Conservation (phyloP, 2,797 vertebrate genomes). For the Enteromius radiatus region DNA sequence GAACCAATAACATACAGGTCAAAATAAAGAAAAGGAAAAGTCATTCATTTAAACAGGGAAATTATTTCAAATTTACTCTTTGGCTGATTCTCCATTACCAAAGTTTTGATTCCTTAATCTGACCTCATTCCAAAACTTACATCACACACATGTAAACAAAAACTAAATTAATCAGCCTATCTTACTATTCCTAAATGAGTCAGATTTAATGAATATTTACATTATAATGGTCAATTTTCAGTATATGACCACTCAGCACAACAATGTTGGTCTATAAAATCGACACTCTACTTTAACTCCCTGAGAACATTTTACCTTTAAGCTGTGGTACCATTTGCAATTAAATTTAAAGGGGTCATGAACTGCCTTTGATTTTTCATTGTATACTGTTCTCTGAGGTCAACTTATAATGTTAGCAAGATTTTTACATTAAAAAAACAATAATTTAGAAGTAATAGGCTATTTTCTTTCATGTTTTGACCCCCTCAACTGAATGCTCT, state of each 20-base stretch:
- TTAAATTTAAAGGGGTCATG: not conserved
- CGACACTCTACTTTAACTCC: not conserved
- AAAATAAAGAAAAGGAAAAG: not conserved
- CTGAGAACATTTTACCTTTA: not conserved
- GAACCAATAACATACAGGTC: not conserved
- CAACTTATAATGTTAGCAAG: not conserved
- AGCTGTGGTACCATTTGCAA: not conserved
- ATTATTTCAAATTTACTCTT: not conserved
- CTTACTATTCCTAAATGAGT: not conserved
- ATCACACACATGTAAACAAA: conserved; percentile 1
- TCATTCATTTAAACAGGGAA: not conserved
- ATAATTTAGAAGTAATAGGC: not conserved
- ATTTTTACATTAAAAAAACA: not conserved
- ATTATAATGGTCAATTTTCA: not conserved
- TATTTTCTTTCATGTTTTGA: not conserved
- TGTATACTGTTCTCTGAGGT: not conserved
- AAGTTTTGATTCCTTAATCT: no score
- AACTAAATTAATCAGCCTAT: not conserved
- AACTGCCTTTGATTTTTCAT: not conserved
- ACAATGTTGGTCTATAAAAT: no score
- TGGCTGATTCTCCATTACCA: not conserved
- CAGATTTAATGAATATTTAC: not conserved
- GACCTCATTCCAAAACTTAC: not conserved
- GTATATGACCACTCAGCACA: not conserved
- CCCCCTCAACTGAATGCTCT: not conserved